phyloP scores from a whole-genome alignment of 2,113 vertebrate species.

The Cinclus cinclus region DNA sequence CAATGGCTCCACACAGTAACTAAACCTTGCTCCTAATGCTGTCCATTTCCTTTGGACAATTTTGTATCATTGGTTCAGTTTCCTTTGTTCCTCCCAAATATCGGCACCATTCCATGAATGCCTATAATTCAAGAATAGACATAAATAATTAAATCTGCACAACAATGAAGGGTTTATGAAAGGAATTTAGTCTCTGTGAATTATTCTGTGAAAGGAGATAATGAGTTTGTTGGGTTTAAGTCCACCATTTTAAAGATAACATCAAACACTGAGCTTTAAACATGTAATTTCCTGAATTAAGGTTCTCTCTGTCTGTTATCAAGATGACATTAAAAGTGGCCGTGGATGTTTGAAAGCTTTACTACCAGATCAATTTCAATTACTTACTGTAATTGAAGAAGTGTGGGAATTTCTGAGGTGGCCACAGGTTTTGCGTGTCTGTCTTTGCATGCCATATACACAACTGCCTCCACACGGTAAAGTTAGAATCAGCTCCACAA shows the following conservation, averaged over 20 bases:
- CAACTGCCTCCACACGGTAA: not conserved
- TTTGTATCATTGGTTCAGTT: not conserved
- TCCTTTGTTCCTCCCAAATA: not conserved
- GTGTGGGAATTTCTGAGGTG: not conserved
- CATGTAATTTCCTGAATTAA: not conserved
- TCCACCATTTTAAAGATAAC: not conserved
- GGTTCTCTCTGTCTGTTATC: not conserved
- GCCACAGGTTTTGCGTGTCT: not conserved
- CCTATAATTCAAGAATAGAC: not conserved
- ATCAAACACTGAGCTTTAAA: not conserved
- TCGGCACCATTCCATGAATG: rapidly evolving
- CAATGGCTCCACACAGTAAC: not conserved
- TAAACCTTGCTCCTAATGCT: not conserved
- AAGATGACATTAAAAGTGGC: not conserved
- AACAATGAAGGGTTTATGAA: not conserved
- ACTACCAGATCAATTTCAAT: not conserved
- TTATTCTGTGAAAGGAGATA: not conserved
- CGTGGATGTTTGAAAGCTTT: not conserved
- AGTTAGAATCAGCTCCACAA: not conserved
- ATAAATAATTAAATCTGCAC: not conserved
- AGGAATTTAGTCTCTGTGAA: not conserved
- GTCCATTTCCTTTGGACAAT: not conserved
- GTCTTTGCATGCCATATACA: not conserved
- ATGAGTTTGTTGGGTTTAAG: not conserved
- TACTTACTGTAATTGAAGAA: not conserved